Evolutionary conservation across 2,888 invertebrate genomes (phyloP), one percentile per base, ranked within the genome.

Genomic region (Bombylius discolor): DNA sequence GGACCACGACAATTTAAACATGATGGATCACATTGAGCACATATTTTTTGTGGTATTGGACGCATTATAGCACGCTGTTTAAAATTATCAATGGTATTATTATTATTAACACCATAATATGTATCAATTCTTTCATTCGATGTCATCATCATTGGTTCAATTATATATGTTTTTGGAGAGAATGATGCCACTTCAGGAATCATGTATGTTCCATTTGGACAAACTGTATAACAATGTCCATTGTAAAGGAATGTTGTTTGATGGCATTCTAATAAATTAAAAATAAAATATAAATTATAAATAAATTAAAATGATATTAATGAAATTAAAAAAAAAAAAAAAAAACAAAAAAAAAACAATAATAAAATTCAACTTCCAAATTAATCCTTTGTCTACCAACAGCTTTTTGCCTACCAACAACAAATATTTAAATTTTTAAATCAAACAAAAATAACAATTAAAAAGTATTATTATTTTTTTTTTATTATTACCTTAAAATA

Each of bases 1-100:
- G 71, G 68, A 4, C 74, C 74, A 36, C 63, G 65, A 60, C 74
- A 74, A 39, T 64, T 63, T n/a, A 68, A 60, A 8, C 74, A 74
- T 31, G 66, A 67, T 13, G 62, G 60, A 56, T 74, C 70, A 56
- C 74, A 74, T 5, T 56, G 55, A 23, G 59, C 61, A 52, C 74
- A 74, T 32, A 53, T 47, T 56, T 64, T 64, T 51, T 62, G 62
- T 1, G 51, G 39, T 6, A 46, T 34, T 7, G 51, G 45, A 47
- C 14, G 13, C 47, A 49, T 48, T 5, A 49, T 51, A 1, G 51
- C 52, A 5, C 56, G 58, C 5, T 12, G 51, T 11, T 36, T 36
- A 7, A 11, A 42, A 23, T 23, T 23, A 23, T 23, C 23, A 23
- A 23, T 23, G 1, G 23, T 23, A 23, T 23, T 23, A 23, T 11